Conservation (phyloP, 1,140 invertebrate species). For the Trypoxylus dichotomus region DNA sequence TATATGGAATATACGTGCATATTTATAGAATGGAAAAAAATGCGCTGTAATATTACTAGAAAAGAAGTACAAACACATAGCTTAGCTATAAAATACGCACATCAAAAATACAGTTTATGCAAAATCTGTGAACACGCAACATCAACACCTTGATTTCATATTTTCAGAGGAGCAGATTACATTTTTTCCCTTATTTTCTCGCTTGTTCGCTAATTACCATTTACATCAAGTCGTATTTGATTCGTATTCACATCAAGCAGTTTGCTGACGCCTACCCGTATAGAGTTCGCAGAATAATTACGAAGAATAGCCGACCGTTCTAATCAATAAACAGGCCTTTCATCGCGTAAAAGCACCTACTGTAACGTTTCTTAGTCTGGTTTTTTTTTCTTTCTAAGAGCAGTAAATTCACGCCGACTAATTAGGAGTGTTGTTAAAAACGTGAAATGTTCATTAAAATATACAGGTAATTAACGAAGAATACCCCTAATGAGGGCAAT, state of each 20-base stretch:
- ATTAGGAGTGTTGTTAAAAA: conserved; percentile 4
- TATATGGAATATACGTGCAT: too few relatives aligned
- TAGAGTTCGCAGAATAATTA: background rate
- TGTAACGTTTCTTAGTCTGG: background rate
- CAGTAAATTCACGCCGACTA: background rate
- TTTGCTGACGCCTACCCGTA: background rate
- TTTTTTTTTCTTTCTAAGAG: background rate
- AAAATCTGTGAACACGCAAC: too few relatives aligned
- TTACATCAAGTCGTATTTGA: background rate
- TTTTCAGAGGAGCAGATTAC: background rate
- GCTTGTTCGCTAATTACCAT: background rate
- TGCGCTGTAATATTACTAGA: too few relatives aligned
- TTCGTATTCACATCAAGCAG: background rate
- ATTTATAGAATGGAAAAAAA: too few relatives aligned
- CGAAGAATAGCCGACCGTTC: background rate
- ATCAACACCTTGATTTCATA: background rate
- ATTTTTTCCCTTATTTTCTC: background rate
- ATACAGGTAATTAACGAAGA: conserved; percentile 10
- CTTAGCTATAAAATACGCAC: too few relatives aligned
- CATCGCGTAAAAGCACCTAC: background rate
- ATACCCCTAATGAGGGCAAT: conserved; percentile 11
- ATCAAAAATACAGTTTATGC: too few relatives aligned
- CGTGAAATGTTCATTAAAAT: conserved; percentile 2
- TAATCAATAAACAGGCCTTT: background rate
- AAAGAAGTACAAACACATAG: too few relatives aligned